Base-by-base conservation (phyloP, 1,140 invertebrate genomes). In the Plodia interpunctella region DNA sequence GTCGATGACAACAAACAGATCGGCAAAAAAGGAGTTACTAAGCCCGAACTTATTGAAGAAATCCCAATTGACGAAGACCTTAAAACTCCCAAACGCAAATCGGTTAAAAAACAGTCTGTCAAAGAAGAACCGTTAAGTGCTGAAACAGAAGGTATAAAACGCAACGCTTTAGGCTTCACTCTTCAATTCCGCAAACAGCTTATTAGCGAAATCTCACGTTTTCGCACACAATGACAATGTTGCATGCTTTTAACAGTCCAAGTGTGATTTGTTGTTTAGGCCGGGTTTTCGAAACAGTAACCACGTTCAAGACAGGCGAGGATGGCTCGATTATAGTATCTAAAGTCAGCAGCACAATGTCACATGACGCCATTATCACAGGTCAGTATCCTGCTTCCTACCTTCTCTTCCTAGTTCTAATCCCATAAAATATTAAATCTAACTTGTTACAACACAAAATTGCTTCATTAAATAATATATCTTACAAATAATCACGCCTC, bases 251-350 rank as follows among this genome's bases (percentile, higher is more conserved):
- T 83, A 88, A 89, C 87, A 80, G 62, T 63, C 66, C 68, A 76
- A 79, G 84, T 89, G 84, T 87, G 84, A 80, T 87, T 87, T 86
- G 73, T 85, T 75, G 83, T 89, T 80, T 89, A 89, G 87, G 83
- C 66, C 83, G 85, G 83, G 87, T 90, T 81, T 81, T 91, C 88
- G 89, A 93, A 91, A 91, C 91, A 79, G 85, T 90, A 76, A 90
- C 90, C 83, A 91, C 87, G 71, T 92, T 86, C 91, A 92, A 90
- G 88, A 90, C 91, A 66, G 91, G 89, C 62, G 87, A 88, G 50
- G 88, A 91, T 55, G 92, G 91, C 68, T 92, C 92, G 64, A 93
- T 92, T 65, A 91, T 93, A 63, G 91, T 92, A 54, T 92, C 92
- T 76, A 92, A 92, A 68, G 90, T 92, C 68, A 92, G 91, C 83